Evolutionary conservation across 2,888 invertebrate species (phyloP), one percentile per base, ranked within the genome.

Genomic region (Osmoderma eremita): DNA sequence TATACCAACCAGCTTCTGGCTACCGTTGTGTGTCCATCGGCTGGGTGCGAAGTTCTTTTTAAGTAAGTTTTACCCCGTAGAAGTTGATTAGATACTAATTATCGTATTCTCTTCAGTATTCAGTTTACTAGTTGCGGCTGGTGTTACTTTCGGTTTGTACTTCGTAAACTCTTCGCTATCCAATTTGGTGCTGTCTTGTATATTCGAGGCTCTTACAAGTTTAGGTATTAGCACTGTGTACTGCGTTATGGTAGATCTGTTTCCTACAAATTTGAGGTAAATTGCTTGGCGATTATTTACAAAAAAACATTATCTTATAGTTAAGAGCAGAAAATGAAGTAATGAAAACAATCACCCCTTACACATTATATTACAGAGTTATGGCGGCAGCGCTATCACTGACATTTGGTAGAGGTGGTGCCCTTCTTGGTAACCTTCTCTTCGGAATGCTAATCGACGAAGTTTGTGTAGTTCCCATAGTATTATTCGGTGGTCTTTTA

Each of bases 31-130:
- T 78, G 91, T 93, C 20, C 92, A 92, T 81, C 88, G 88, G 75
- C 85, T 93, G 67, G 93, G 93, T 24, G 89, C 91, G 39, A 93
- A 92, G 81, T 92, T 92, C 82, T 92, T 93, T 83, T 84, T 93
- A 73, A 90, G 92, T 92, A 81, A 86, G 87, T 85, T 10, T 24
- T 53, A 1, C 12, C 8, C 10, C 3, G n/a, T 6, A 56, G 10
- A 13, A 22, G n/a, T n/a, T n/a, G n/a, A 50, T 56, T 39, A 2
- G 1, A 1, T 58, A 48, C 15, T 38, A 50, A 63, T 51, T 56
- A 30, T 4, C 20, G 3, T 17, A 18, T 61, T 53, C 54, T 42
- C 51, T 53, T 45, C 82, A 92, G 93, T 93, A 75, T 88, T 91
- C 82, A 91, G 91, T 78, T 86, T 93, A 80, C 82, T 90, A 51